phyloP scores from a whole-genome alignment of 2,888 invertebrate genomes.

The Caenorhabditis imperialis region DNA sequence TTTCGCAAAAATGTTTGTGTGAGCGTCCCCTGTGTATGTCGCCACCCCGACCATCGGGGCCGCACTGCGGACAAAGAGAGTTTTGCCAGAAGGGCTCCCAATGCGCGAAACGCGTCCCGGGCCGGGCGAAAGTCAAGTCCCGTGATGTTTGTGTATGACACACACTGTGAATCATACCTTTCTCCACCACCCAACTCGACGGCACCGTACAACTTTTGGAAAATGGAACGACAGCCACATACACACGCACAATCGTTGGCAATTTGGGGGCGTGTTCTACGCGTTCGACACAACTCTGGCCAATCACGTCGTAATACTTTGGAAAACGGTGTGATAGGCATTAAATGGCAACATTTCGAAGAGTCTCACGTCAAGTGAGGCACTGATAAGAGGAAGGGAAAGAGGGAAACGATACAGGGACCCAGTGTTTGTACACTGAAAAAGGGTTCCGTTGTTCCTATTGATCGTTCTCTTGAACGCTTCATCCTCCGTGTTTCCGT shows the following conservation, averaged over 20 bases:
- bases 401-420: constrained; percentile 22
- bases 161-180: constrained; percentile 31
- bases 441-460: constrained; percentile 45
- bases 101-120: constrained; percentile 38
- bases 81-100: constrained; percentile 24
- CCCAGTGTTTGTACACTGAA: constrained; percentile 37
- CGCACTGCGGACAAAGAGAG: constrained; percentile 30
- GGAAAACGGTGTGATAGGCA: no score
- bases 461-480: constrained; percentile 36
- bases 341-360: constrained; percentile 28
- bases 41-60: neutral
- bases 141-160: constrained; percentile 45
- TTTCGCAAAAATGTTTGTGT: constrained; percentile 14
- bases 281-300: no score
- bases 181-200: no score
- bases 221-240: no score
- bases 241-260: constrained; percentile 17
- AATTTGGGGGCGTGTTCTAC: constrained; percentile 38
- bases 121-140: constrained; percentile 11
- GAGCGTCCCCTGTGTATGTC: no score
- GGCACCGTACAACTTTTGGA: constrained; percentile 15
- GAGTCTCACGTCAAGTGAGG: constrained; percentile 7
- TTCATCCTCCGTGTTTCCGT: no score
- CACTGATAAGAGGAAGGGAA: constrained; percentile 27
- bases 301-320: no score